Percentiles rank a stretch among this genome's conserved stretches.
phyloP scores from a whole-genome alignment of 92 coral and sea anemone species.

The Palythoa heliodiscus region DNA sequence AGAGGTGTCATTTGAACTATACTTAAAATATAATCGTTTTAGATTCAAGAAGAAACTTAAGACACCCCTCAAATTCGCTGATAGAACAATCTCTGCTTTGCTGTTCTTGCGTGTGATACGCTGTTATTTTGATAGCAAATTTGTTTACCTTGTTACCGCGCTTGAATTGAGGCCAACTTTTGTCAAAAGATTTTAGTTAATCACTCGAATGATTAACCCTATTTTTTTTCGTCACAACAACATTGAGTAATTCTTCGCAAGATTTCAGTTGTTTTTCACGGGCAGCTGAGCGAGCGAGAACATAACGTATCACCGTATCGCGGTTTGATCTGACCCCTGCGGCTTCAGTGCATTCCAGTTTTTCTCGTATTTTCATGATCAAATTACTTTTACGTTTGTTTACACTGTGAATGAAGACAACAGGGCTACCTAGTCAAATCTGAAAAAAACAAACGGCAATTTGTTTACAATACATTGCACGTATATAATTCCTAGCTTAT shows the following conservation, averaged over 20 bases:
- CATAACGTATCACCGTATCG: too few relatives aligned
- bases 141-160: constrained; percentile 19
- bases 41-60: background rate
- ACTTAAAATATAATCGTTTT: background rate
- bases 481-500: too few relatives aligned
- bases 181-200: background rate
- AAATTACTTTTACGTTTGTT: too few relatives aligned
- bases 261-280: background rate
- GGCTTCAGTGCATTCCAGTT: too few relatives aligned
- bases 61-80: background rate
- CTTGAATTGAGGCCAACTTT: background rate
- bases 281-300: background rate
- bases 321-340: too few relatives aligned
- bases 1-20: background rate
- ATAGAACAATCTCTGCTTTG: background rate
- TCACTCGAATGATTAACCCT: background rate
- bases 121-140: background rate
- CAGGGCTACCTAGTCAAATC: too few relatives aligned
- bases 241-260: background rate
- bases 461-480: too few relatives aligned
- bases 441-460: too few relatives aligned
- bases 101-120: background rate
- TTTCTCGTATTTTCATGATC: too few relatives aligned
- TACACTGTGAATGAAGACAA: too few relatives aligned
- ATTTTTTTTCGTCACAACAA: background rate